Percentiles rank a stretch among this genome's conserved stretches.
These are phyloP conservation scores for Cinclus mexicanus DNA, from an alignment of 2,113 vertebrate genomes.

Conservation along the genomic window DNA sequence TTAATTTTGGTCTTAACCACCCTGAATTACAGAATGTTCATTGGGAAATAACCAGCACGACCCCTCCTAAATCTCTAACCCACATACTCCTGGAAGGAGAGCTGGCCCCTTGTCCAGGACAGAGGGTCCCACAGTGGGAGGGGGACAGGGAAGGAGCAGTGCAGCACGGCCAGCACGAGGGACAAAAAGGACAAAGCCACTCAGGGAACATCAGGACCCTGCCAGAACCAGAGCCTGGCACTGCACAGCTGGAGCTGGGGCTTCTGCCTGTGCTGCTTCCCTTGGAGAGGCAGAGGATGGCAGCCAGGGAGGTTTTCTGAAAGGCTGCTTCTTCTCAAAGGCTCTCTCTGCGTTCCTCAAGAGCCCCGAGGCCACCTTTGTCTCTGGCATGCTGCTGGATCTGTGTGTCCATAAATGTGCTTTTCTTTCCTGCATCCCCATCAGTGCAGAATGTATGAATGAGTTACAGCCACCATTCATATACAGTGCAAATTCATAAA, in stretches of 20 bases:
- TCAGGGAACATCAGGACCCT: not conserved
- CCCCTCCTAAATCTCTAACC: not conserved
- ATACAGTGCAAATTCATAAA: not conserved
- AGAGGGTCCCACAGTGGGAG: not conserved
- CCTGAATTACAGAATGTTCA: not conserved
- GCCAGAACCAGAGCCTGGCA: not conserved
- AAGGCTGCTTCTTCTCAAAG: not conserved
- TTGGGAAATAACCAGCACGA: too few species aligned
- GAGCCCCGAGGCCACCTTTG: not conserved
- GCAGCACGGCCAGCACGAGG: not conserved
- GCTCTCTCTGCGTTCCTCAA: not conserved
- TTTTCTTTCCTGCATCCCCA: not conserved
- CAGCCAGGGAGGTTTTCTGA: not conserved
- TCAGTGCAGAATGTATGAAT: not conserved
- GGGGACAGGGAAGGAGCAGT: not conserved
- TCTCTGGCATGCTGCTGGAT: rapidly evolving
- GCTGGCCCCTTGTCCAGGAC: not conserved
- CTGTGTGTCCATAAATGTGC: not conserved
- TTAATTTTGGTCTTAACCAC: not conserved
- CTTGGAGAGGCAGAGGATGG: not conserved
- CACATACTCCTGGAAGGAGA: not conserved
- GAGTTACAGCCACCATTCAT: not conserved
- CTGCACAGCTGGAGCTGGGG: not conserved
- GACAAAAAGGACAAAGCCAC: not conserved
- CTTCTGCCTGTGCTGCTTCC: not conserved